Evolutionary conservation across 2,797 vertebrate genomes (phyloP).

Genomic region (Thunnus albacares): DNA sequence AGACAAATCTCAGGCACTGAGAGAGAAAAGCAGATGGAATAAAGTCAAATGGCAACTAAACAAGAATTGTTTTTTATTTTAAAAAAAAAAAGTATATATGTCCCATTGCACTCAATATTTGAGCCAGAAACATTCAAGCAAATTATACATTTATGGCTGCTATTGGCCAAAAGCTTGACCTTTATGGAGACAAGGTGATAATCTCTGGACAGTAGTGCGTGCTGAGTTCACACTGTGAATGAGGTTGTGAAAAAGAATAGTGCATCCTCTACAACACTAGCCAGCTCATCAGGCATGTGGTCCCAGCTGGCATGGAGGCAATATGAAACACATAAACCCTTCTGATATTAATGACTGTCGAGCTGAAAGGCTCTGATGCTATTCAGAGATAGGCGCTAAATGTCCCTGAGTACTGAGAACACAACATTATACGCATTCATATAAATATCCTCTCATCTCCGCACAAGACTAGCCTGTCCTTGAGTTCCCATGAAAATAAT

Average conservation of each 20-base stretch:
- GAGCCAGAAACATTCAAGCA: slow-evolving; percentile 20
- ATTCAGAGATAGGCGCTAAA: slow-evolving; percentile 82
- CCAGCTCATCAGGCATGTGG: slow-evolving; percentile 73
- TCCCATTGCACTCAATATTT: background rate
- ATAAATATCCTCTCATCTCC: slow-evolving; percentile 78
- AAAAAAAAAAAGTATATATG: background rate
- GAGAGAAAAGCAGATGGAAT: slow-evolving; percentile 38
- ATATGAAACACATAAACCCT: slow-evolving; percentile 83
- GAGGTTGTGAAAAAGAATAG: slow-evolving; percentile 53
- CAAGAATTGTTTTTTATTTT: background rate
- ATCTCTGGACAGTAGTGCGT: slow-evolving; percentile 48
- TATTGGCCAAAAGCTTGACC: slow-evolving; percentile 40
- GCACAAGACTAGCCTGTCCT: slow-evolving; percentile 68
- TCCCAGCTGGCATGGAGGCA: slow-evolving; percentile 79
- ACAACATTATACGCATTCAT: slow-evolving; percentile 82
- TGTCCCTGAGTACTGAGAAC: slow-evolving; percentile 75
- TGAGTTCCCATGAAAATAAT: slow-evolving; percentile 88
- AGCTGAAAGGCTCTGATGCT: slow-evolving; percentile 80
- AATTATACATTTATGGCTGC: slow-evolving; percentile 20
- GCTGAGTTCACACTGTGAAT: slow-evolving; percentile 47
- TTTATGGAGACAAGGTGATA: slow-evolving; percentile 58
- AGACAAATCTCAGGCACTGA: slow-evolving; percentile 54
- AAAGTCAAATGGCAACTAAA: slow-evolving; percentile 22
- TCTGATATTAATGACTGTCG: slow-evolving; percentile 82
- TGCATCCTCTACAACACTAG: slow-evolving; percentile 54